phyloP scores from a whole-genome alignment of 92 coral and sea anemone species.

The Phymanthus crucifer region DNA sequence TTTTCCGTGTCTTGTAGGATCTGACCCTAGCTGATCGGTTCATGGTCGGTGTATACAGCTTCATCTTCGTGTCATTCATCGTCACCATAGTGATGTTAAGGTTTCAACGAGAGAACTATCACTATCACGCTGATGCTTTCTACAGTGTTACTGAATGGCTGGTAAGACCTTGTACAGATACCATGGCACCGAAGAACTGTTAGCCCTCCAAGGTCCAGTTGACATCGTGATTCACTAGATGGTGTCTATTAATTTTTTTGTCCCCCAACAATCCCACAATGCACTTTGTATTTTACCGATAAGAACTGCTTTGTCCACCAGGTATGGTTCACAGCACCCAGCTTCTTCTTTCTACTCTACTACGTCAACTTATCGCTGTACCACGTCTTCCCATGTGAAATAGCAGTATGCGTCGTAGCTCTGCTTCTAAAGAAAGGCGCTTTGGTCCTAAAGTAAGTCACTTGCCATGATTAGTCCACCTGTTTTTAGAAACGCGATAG shows the following conservation, averaged over 20 bases:
- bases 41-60: slow-evolving; percentile 99
- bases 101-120: slow-evolving; percentile 84
- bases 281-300: neutral
- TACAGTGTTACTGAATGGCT: slow-evolving; percentile 97
- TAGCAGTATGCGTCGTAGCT: slow-evolving; percentile 70
- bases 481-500: too few relatives aligned
- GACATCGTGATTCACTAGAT: too few relatives aligned
- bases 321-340: slow-evolving; percentile 99
- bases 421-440: slow-evolving; percentile 72
- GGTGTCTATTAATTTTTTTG: too few relatives aligned
- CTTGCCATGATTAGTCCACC: too few relatives aligned
- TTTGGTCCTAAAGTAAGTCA: slow-evolving; percentile 81
- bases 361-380: slow-evolving; percentile 85
- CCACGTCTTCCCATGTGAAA: slow-evolving; percentile 80
- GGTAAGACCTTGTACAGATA: slow-evolving; percentile 53
- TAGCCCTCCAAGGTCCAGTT: too few relatives aligned
- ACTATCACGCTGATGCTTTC: slow-evolving; percentile 80
- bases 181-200: too few relatives aligned
- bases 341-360: slow-evolving; percentile 90
- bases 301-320: slow-evolving; percentile 21
- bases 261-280: too few relatives aligned
- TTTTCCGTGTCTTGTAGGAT: slow-evolving; percentile 56
- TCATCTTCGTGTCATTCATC: slow-evolving; percentile 94
- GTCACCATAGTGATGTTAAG: slow-evolving; percentile 95
- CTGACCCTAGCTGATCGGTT: slow-evolving; percentile 94